phyloP scores from a whole-genome alignment of 2,113 vertebrate species.

The Panthera tigris region DNA sequence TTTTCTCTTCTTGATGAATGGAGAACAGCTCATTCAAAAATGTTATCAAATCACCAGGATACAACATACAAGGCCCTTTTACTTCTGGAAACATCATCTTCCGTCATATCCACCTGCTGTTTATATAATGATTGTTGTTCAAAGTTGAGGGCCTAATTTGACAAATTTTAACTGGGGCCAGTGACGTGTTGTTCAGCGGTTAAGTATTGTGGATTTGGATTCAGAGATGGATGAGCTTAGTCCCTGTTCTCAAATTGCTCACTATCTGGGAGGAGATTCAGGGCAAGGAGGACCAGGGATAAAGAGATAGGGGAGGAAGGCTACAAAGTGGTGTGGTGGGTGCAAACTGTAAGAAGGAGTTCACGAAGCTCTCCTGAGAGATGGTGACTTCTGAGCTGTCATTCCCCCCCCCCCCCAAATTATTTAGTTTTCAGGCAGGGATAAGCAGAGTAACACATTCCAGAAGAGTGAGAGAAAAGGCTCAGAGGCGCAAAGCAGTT shows the following conservation, averaged over 20 bases:
- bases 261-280: background rate
- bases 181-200: background rate
- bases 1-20: background rate
- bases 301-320: background rate
- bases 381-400: background rate
- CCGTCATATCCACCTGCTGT: background rate
- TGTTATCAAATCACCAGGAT: background rate
- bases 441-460: background rate
- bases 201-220: background rate
- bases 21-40: background rate
- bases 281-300: background rate
- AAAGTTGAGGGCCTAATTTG: background rate
- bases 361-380: background rate
- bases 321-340: background rate
- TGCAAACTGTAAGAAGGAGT: background rate
- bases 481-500: background rate
- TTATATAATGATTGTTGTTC: background rate
- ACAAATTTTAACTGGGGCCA: background rate
- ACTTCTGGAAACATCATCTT: background rate
- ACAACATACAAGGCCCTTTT: background rate
- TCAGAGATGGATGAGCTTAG: background rate
- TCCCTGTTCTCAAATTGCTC: background rate
- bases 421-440: background rate
- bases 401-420: background rate
- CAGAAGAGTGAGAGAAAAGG: background rate